Base-by-base conservation (phyloP, 2,888 invertebrate genomes). In the Perdita meconis region DNA sequence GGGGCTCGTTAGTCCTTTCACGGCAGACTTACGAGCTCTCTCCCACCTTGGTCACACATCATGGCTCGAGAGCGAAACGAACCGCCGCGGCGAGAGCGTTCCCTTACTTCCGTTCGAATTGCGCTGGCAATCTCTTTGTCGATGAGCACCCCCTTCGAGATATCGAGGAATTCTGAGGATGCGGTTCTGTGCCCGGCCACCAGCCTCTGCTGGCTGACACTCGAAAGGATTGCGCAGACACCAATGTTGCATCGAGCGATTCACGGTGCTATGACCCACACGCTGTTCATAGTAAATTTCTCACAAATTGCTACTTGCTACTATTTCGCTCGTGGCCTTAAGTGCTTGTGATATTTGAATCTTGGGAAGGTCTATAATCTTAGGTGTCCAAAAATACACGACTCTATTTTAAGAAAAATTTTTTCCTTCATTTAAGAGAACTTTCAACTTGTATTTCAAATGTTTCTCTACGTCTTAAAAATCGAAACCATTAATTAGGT, bases 1-100 rank as follows among this genome's bases (percentile, higher is more conserved):
- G 70, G 70, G 71, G 73, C 86, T 87, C 87, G 87, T 87, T 87
- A 87, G 83, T 81, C 83, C 76, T 82, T 79, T 76, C 71, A 80
- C 76, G 86, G 57, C 83, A 86, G 87, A 86, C 82, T 87, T 87
- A 86, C 86, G 82, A 65, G 47, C 74, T 72, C 71, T 70, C 61
- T 82, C 75, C 78, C 81, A 72, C 74, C 74, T 80, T 75, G 80
- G 63, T 68, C 74, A 81, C 86, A 76, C 81, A 82, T 86, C 84
- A 84, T 82, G 77, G 69, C 67, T 72, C 61, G 74, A 72, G 78
- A 80, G 78, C 73, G 80, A 79, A 78, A 71, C 82, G 78, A 73
- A 78, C 68, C 66, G 55, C 50, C 66, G 57, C 44, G 12, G 38
- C 64, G 22, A 40, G 59, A 53, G 42, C 44, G 59, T 64, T 75